Base-by-base conservation (phyloP, 2,113 vertebrate genomes). In the Chauna torquata region DNA sequence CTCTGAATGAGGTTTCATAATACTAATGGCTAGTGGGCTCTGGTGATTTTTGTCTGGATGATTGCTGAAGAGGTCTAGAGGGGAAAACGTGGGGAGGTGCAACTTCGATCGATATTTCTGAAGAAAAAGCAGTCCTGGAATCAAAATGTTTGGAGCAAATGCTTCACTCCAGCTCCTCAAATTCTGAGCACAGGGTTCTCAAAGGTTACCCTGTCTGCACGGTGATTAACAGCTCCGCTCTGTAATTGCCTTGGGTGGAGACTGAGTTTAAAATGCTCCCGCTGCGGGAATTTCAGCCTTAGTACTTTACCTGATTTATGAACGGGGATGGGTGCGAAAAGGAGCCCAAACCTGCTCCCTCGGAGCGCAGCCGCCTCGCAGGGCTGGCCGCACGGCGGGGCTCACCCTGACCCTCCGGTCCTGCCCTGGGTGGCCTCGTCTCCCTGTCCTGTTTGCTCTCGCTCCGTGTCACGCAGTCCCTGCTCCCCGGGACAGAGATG, bases 381-480 rank as follows among this genome's bases (percentile, higher is more conserved):
- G 52, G 10, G 47, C 34, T 61, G 36, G 25, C 22, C 22, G 16
- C 30, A 50, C 0, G 3, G 20, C 28, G 18, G 24, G 28, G 11
- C 24, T 69, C 34, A 24, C 16, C 44, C 44, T 3, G 1, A 7
- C 6, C 20, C 24, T 9, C 18, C 59, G 78, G 36, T 8, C 27
- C 27, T 58, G 34, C 44, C 34, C 54, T 38, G 49, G 32, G 24
- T n/a, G n/a, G n/a, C n/a, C n/a, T n/a, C n/a, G 23, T 2, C 1
- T 61, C 52, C 50, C 42, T n/a, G 25, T 36, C 38, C 62, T 22
- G 34, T 24, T 65, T 44, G 30, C 40, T 85, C 55, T 36, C 1
- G 1, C 16, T 52, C 50, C 3, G 1, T 13, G 3, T 16, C 3
- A 3, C 50, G 45, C 28, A 32, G 28, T 64, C 6, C 0, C 13